Conservation (phyloP, 35 echinoderm and acorn worm species). For the Holothuria glaberrima region DNA sequence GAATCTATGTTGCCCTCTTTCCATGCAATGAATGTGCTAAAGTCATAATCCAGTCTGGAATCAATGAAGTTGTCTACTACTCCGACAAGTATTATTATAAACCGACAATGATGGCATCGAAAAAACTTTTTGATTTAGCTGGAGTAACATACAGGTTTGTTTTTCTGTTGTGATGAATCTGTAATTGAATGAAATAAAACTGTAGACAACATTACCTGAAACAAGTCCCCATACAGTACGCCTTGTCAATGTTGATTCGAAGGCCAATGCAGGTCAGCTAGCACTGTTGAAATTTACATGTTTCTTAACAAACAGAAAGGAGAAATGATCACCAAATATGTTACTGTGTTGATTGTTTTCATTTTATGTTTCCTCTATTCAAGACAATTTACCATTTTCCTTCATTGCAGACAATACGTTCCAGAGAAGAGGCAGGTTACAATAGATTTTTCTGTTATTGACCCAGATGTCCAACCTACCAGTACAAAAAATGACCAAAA, state of each 20-base stretch:
- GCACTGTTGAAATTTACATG: no score
- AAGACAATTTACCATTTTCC: conserved; percentile 14
- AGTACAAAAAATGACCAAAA: background rate
- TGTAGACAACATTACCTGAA: no score
- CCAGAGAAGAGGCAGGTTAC: conserved; percentile 64
- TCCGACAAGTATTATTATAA: conserved; percentile 87
- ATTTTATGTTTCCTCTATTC: background rate
- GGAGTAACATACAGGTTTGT: conserved; percentile 73
- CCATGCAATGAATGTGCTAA: conserved; percentile 98
- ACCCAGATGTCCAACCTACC: conserved; percentile 28
- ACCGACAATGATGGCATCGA: conserved; percentile 79
- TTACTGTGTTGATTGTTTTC: no score
- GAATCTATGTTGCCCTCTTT: conserved; percentile 92
- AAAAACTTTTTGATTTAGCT: conserved; percentile 72
- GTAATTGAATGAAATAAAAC: no score
- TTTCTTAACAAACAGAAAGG: no score
- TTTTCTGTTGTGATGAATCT: background rate
- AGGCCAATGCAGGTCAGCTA: no score
- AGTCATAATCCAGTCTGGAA: conserved; percentile 91
- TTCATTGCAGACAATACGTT: conserved; percentile 71
- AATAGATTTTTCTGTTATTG: conserved; percentile 79
- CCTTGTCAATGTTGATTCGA: no score
- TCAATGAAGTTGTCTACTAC: conserved; percentile 79
- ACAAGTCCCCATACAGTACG: no score
- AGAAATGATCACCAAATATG: no score